These are phyloP conservation scores for Mellilla xanthometata DNA, from an alignment of 2,888 invertebrate species.

Conservation along the genomic window DNA sequence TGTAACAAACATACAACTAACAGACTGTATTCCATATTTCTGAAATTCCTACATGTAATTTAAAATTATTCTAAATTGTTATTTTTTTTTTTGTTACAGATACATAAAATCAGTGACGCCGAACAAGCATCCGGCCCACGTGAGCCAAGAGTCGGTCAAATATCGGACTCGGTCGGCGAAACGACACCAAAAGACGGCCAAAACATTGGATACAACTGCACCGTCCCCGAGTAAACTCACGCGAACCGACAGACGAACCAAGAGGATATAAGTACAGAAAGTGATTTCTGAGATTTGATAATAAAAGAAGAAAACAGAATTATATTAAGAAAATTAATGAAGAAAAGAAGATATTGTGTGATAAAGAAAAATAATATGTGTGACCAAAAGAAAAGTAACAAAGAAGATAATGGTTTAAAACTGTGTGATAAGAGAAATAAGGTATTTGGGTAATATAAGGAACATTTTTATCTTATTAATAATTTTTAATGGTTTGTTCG, in stretches of 20 bases:
- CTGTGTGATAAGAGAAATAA: neutral
- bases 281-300: too few relatives aligned
- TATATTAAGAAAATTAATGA: neutral
- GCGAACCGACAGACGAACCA: constrained; percentile 41
- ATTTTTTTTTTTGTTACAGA: too few relatives aligned
- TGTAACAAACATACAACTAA: too few relatives aligned
- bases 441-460: neutral
- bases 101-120: constrained; percentile 72
- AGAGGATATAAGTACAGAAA: constrained; percentile 19
- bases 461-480: too few relatives aligned
- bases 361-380: neutral
- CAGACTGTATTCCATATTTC: too few relatives aligned
- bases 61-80: too few relatives aligned
- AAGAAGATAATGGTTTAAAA: neutral
- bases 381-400: neutral
- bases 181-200: constrained; percentile 46
- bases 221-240: constrained; percentile 49
- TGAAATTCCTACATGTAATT: too few relatives aligned
- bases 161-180: constrained; percentile 62
- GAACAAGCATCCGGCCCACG: constrained; percentile 41
- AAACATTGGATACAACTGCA: constrained; percentile 35
- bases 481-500: too few relatives aligned
- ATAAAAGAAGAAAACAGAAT: too few relatives aligned
- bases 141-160: constrained; percentile 59
- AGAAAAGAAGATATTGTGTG: neutral